Evolutionary conservation across 2,888 invertebrate genomes (phyloP), one percentile per base, ranked within the genome.

Genomic region (Plebejus argus): DNA sequence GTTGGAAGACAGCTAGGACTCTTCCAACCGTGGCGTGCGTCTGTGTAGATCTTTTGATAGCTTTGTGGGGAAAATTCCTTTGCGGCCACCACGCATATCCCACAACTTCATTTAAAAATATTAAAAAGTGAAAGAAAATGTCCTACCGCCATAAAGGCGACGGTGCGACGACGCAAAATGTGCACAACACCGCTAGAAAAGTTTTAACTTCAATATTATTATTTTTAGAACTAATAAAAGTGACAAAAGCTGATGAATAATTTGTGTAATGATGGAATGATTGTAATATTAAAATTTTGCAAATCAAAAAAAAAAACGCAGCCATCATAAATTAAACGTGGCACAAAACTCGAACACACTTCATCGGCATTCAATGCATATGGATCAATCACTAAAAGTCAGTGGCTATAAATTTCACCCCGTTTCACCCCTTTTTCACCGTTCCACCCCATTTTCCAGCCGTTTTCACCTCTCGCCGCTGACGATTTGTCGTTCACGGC

Each of bases 351-450:
- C 77, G 77, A 77, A 77, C 71, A 78, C 83, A 83, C 85, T 85
- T 84, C 83, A 83, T 80, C 81, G 83, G 81, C 84, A 82, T 82
- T 82, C 84, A 84, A 83, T 81, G 82, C 82, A 79, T 79, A 82
- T 81, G 85, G 89, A 91, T 91, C 91, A 90, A 90, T 90, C 90
- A 89, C 85, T 80, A 82, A 87, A 86, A 88, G 84, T 85, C 85
- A 78, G 75, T 79, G 80, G 88, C 89, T 85, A 90, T 91, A 91
- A 91, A 91, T 90, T 82, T 84, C 83, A 80, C 81, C 85, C 83
- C 66, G 66, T 85, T 85, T 85, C 86, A 83, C 83, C 82, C 87
- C 86, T 28, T 90, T 45, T 82, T 84, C 83, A 80, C 81, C 85
- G 83, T 85, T 85, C 85, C 86, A 83, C 83, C 82, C 87, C 86